These are phyloP conservation scores for Synanthedon andrenaeformis DNA, from an alignment of 2,888 invertebrate species.

Conservation along the genomic window DNA sequence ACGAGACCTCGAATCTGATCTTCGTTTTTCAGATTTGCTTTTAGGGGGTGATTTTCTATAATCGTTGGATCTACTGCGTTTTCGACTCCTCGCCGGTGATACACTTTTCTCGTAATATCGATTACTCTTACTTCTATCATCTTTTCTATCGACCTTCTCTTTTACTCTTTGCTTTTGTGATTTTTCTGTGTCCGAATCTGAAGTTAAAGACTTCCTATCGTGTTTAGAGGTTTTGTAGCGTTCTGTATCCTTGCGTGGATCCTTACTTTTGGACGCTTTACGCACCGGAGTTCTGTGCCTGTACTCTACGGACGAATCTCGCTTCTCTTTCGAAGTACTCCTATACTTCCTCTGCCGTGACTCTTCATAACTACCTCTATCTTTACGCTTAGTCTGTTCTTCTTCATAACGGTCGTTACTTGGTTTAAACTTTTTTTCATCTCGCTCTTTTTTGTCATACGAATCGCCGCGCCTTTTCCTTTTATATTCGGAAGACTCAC, in stretches of 20 bases:
- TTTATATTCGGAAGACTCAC: slow-evolving; percentile 27
- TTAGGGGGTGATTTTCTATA: slow-evolving; percentile 1
- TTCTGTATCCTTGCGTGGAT: slow-evolving; percentile 30
- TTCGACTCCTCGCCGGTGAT: slow-evolving; percentile 17
- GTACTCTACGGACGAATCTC: slow-evolving; percentile 34
- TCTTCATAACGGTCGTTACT: slow-evolving; percentile 31
- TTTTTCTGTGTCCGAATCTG: slow-evolving; percentile 40
- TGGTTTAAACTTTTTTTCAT: slow-evolving; percentile 14
- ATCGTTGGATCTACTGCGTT: slow-evolving; percentile 8
- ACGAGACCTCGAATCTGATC: neutral
- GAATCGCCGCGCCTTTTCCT: slow-evolving; percentile 21
- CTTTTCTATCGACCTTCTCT: slow-evolving; percentile 13
- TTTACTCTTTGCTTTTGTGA: slow-evolving; percentile 25
- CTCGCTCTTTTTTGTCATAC: slow-evolving; percentile 21
- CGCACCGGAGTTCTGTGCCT: slow-evolving; percentile 28
- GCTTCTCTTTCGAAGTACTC: slow-evolving; percentile 30
- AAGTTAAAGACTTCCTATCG: slow-evolving; percentile 28
- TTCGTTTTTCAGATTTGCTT: neutral
- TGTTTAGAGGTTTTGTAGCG: slow-evolving; percentile 29
- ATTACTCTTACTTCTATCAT: slow-evolving; percentile 22
- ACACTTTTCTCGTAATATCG: slow-evolving; percentile 27
- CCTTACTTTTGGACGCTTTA: slow-evolving; percentile 27
- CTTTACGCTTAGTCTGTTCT: slow-evolving; percentile 17
- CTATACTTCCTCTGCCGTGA: slow-evolving; percentile 27
- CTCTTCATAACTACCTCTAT: slow-evolving; percentile 21